A percentile compares a stretch with the other conserved stretches of the same genome.
phyloP scores from a whole-genome alignment of 2,888 invertebrate genomes.

The Apodemia duryi region DNA sequence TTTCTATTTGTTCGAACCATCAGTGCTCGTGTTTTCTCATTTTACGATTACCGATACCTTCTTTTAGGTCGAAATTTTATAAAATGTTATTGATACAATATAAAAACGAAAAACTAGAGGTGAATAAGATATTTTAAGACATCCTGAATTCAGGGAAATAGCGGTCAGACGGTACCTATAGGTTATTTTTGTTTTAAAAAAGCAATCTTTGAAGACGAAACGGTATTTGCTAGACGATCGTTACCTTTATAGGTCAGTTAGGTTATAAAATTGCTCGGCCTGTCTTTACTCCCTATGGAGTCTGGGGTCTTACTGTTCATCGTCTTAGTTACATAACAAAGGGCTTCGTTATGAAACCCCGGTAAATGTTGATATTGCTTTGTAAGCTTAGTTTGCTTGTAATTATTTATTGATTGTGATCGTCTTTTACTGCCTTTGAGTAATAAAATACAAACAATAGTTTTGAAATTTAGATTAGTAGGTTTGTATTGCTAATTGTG shows the following conservation, averaged over 20 bases:
- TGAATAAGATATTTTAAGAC: constrained; percentile 50
- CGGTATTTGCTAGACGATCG: constrained; percentile 15
- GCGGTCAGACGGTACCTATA: constrained; percentile 46
- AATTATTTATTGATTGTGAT: neutral
- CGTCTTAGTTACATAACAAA: constrained; percentile 22
- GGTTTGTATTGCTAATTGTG: neutral
- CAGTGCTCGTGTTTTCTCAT: too few species aligned
- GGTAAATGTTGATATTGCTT: neutral
- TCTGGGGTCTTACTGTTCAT: constrained; percentile 8
- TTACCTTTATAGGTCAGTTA: constrained; percentile 7
- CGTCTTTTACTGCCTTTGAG: constrained; percentile 1
- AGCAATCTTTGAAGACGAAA: constrained; percentile 28
- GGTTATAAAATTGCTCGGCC: constrained; percentile 9
- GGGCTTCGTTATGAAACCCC: constrained; percentile 21
- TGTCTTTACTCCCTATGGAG: neutral
- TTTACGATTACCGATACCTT: too few species aligned
- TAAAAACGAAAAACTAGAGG: neutral
- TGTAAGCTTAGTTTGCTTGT: neutral
- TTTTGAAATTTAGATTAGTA: neutral
- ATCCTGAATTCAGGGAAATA: constrained; percentile 53
- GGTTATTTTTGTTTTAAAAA: constrained; percentile 42
- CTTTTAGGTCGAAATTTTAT: too few species aligned
- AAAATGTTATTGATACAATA: neutral
- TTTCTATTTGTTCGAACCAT: too few species aligned
- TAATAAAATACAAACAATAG: constrained; percentile 3